Percentiles rank a stretch among this genome's conserved stretches.
Conservation (phyloP, 2,113 vertebrate species). For the Leuciscus idus region DNA sequence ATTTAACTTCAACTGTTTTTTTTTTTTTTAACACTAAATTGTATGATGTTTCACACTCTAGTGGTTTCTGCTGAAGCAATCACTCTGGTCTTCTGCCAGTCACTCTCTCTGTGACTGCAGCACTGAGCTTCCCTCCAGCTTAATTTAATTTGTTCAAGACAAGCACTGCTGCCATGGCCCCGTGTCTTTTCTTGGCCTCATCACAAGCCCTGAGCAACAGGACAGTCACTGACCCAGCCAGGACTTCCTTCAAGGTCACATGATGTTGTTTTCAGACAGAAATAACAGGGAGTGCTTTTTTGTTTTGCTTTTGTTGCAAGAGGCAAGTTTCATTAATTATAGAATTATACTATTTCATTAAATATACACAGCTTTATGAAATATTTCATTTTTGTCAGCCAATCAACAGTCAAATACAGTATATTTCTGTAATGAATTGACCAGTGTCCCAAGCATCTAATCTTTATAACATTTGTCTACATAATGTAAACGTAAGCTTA, state of each 20-base stretch:
- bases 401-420: not conserved
- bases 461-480: no score
- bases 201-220: constrained; percentile 21
- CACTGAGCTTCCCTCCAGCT: constrained; percentile 36
- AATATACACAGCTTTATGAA: not conserved
- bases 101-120: constrained; percentile 29
- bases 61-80: constrained; percentile 26
- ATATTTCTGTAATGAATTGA: not conserved
- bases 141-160: constrained; percentile 56
- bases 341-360: no score
- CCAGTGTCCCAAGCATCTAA: no score
- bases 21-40: not conserved
- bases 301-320: not conserved
- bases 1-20: not conserved
- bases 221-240: constrained; percentile 44
- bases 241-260: constrained; percentile 56
- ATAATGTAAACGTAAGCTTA: no score
- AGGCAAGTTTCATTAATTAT: not conserved
- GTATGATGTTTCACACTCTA: constrained; percentile 1
- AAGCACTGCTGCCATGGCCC: constrained; percentile 31
- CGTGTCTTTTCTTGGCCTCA: not conserved
- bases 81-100: constrained; percentile 5
- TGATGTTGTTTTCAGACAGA: constrained; percentile 33
- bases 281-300: not conserved
- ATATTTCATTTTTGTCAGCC: not conserved